phyloP scores from a whole-genome alignment of 1,140 invertebrate genomes.

The Physella acuta region DNA sequence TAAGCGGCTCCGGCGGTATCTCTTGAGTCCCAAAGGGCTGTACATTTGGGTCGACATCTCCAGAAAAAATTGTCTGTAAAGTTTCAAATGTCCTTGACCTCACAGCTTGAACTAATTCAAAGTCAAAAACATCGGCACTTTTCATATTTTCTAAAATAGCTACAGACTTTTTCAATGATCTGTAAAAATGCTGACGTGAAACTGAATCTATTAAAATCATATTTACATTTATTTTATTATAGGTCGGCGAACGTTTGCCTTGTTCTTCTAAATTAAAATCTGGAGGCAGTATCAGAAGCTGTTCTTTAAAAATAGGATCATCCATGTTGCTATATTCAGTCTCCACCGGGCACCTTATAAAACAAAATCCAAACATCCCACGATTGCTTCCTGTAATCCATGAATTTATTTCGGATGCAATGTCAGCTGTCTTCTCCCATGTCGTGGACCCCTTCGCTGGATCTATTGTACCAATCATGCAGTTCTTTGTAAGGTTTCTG shows the following conservation, averaged over 20 bases:
- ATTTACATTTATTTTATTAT: slow-evolving; percentile 46
- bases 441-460: too few species aligned
- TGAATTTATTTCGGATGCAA: too few species aligned
- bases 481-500: too few species aligned
- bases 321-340: slow-evolving; percentile 5
- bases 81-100: slow-evolving; percentile 54
- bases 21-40: slow-evolving; percentile 48
- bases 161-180: slow-evolving; percentile 49
- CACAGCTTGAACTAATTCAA: slow-evolving; percentile 50
- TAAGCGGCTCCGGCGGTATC: slow-evolving; percentile 42
- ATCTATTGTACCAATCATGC: too few species aligned
- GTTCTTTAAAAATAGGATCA: slow-evolving; percentile 16
- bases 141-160: slow-evolving; percentile 30
- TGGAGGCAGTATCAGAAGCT: slow-evolving; percentile 40
- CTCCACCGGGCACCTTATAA: slow-evolving; percentile 19
- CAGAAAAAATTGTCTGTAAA: slow-evolving; percentile 41
- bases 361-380: slow-evolving; percentile 32
- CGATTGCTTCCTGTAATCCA: too few species aligned
- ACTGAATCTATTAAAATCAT: slow-evolving; percentile 55
- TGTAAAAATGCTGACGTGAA: slow-evolving; percentile 52
- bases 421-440: too few species aligned
- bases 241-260: neutral
- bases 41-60: slow-evolving; percentile 39
- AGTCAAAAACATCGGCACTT: slow-evolving; percentile 42
- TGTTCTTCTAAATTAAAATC: neutral